Evolutionary conservation across 2,888 invertebrate genomes (phyloP).

Genomic region (Drosophila cognata): DNA sequence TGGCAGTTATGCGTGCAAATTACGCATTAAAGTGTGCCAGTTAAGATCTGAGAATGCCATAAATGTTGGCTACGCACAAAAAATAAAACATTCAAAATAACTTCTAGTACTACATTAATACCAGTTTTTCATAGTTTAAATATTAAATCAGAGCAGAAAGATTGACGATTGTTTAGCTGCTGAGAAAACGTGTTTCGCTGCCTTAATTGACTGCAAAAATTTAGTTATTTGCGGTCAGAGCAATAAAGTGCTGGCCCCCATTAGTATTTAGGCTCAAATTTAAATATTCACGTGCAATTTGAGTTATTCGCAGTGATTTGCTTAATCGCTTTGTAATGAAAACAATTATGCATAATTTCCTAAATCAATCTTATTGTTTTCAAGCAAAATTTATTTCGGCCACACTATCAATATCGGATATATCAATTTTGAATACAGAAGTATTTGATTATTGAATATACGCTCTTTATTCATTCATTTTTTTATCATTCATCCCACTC

Average conservation of each 20-base stretch:
- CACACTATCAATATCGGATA: not conserved
- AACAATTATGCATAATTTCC: constrained; percentile 4
- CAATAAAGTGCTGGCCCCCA: constrained; percentile 34
- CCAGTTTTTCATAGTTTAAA: constrained; percentile 39
- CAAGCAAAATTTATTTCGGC: not conserved
- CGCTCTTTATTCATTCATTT: not conserved
- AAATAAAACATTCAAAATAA: constrained; percentile 13
- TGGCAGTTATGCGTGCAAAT: constrained; percentile 60
- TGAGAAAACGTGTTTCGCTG: constrained; percentile 43
- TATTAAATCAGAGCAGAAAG: constrained; percentile 35
- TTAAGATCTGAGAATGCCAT: constrained; percentile 62
- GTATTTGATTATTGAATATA: not conserved
- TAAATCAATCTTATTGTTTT: not conserved
- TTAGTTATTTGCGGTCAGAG: constrained; percentile 47
- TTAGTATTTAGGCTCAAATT: constrained; percentile 46
- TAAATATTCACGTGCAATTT: constrained; percentile 39
- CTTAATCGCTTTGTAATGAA: constrained; percentile 17
- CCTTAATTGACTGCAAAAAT: constrained; percentile 64
- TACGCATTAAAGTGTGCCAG: constrained; percentile 61
- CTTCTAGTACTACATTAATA: constrained; percentile 21
- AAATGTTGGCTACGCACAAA: constrained; percentile 46
- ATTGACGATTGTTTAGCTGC: constrained; percentile 42
- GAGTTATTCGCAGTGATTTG: constrained; percentile 9
- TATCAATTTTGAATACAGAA: not conserved
- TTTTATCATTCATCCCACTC: not conserved